Evolutionary conservation across 2,797 vertebrate genomes (phyloP).

Genomic region (Rhadinocentrus ornatus): DNA sequence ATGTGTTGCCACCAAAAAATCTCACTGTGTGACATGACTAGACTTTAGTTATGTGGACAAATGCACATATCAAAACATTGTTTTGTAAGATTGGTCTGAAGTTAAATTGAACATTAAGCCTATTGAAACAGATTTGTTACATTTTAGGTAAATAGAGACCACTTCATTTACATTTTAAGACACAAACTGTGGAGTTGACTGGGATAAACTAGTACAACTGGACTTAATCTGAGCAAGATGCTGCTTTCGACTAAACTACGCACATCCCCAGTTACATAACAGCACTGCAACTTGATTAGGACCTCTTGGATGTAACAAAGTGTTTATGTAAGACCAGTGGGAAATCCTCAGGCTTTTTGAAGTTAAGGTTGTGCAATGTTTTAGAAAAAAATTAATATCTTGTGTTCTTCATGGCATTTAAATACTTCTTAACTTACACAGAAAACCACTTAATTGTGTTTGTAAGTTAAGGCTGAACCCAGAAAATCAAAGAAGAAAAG

Average conservation of each 20-base stretch:
- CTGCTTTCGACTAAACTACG: conserved; percentile 5
- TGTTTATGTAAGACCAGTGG: conserved; percentile 57
- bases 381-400: background rate
- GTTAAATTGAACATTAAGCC: too few species aligned
- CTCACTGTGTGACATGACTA: too few species aligned
- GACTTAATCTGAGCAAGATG: background rate
- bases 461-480: background rate
- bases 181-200: background rate
- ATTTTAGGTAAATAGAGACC: too few species aligned
- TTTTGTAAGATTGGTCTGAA: too few species aligned
- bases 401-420: background rate
- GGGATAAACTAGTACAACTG: background rate
- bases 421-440: background rate
- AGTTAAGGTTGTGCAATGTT: conserved; percentile 1
- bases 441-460: background rate
- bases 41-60: too few species aligned
- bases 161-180: background rate
- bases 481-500: background rate
- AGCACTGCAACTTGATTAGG: conserved; percentile 43
- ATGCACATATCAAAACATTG: too few species aligned
- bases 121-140: too few species aligned
- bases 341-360: conserved; percentile 42
- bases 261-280: conserved; percentile 51
- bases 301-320: conserved; percentile 28
- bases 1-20: too few species aligned